These are phyloP conservation scores for Parapristionchus giblindavisi DNA, from an alignment of 2,888 invertebrate genomes.

Conservation along the genomic window DNA sequence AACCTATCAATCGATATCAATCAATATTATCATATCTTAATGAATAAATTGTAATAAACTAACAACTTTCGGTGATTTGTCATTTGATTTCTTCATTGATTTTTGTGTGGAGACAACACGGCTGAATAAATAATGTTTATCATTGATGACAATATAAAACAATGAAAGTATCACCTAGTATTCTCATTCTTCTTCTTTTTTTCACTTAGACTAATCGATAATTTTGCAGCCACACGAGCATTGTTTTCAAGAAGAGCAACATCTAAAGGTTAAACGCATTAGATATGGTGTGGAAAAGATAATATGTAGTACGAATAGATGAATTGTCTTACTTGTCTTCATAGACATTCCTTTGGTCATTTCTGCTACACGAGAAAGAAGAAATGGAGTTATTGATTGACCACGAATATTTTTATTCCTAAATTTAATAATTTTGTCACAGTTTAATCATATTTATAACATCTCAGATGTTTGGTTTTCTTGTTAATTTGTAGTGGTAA, in stretches of 20 bases:
- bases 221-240: slow-evolving; percentile 83
- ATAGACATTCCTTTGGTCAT: slow-evolving; percentile 86
- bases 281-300: neutral
- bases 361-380: slow-evolving; percentile 81
- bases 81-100: no score
- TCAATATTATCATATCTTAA: no score
- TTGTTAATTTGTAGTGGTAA: no score
- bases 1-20: slow-evolving; percentile 59
- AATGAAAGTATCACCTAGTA: neutral
- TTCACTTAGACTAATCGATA: slow-evolving; percentile 76
- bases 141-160: neutral
- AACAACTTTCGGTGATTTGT: neutral
- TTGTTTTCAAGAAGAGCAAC: slow-evolving; percentile 92
- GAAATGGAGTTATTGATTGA: slow-evolving; percentile 90
- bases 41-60: neutral
- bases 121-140: no score
- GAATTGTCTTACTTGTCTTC: slow-evolving; percentile 83
- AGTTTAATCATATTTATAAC: no score
- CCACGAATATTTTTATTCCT: slow-evolving; percentile 77
- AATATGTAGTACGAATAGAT: no score
- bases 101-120: no score
- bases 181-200: slow-evolving; percentile 8
- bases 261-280: slow-evolving; percentile 75
- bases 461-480: no score
- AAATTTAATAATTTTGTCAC: neutral